phyloP scores from a whole-genome alignment of 2,113 vertebrate species.

The Crotalus tigris region DNA sequence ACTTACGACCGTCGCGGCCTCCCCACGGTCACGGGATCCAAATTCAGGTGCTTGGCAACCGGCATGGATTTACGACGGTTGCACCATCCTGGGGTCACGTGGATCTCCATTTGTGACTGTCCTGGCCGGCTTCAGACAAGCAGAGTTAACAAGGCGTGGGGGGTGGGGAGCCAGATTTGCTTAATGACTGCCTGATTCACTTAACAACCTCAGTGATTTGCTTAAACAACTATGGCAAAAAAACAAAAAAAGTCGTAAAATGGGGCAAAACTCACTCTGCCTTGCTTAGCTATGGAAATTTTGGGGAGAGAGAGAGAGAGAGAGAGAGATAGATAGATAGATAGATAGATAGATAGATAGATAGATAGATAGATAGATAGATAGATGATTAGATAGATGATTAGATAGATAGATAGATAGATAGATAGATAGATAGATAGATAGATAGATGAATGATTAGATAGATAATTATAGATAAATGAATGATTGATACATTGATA shows the following conservation, averaged over 20 bases:
- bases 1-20: neutral
- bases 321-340: too few relatives aligned
- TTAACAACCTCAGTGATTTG: neutral
- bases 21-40: neutral
- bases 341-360: too few relatives aligned
- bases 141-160: neutral
- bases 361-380: too few relatives aligned
- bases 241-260: neutral
- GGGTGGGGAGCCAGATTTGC: neutral
- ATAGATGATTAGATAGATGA: too few relatives aligned
- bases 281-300: neutral
- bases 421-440: too few relatives aligned
- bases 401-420: too few relatives aligned
- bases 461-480: too few relatives aligned
- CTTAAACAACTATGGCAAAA: too few relatives aligned
- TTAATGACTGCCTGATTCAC: neutral
- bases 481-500: too few relatives aligned
- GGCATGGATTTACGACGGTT: neutral
- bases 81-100: neutral
- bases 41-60: neutral
- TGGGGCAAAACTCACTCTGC: neutral
- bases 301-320: too few relatives aligned
- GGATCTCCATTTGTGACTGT: neutral
- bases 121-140: too few relatives aligned
- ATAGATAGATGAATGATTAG: too few relatives aligned